These are phyloP conservation scores for Spongilla lacustris DNA, from an alignment of 37 sponge, comb jelly and placozoan species.

Conservation along the genomic window DNA sequence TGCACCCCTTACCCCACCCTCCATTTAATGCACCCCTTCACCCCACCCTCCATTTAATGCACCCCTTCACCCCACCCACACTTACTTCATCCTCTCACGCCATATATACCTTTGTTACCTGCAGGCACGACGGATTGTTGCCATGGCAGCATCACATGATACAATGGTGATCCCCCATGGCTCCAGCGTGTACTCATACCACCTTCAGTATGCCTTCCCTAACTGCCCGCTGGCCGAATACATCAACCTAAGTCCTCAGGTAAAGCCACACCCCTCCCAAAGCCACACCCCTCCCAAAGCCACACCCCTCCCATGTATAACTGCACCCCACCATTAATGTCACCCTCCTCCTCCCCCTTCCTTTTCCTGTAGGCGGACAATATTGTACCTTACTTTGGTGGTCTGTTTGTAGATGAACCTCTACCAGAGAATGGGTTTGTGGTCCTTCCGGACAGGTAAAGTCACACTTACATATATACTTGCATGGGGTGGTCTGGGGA, in stretches of 20 bases:
- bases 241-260: constrained; percentile 87
- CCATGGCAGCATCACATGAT: constrained; percentile 82
- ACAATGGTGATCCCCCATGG: constrained; percentile 86
- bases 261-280: neutral
- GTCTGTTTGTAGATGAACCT: constrained; percentile 83
- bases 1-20: neutral
- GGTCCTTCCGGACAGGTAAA: constrained; percentile 59
- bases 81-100: neutral
- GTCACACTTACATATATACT: neutral
- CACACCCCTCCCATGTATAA: neutral
- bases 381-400: constrained; percentile 88
- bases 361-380: constrained; percentile 60
- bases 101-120: no score
- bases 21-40: neutral
- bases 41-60: neutral
- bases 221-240: constrained; percentile 93
- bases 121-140: constrained; percentile 71
- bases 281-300: neutral
- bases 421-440: constrained; percentile 80
- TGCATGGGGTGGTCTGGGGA: neutral
- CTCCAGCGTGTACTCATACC: constrained; percentile 90
- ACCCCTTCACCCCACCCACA: neutral
- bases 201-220: constrained; percentile 86
- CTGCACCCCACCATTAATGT: no score
- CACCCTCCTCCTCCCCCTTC: no score